Percentiles rank a stretch among this genome's conserved stretches.
Evolutionary conservation across 2,888 invertebrate genomes (phyloP).

Genomic region (Ichneumoninae sp.): DNA sequence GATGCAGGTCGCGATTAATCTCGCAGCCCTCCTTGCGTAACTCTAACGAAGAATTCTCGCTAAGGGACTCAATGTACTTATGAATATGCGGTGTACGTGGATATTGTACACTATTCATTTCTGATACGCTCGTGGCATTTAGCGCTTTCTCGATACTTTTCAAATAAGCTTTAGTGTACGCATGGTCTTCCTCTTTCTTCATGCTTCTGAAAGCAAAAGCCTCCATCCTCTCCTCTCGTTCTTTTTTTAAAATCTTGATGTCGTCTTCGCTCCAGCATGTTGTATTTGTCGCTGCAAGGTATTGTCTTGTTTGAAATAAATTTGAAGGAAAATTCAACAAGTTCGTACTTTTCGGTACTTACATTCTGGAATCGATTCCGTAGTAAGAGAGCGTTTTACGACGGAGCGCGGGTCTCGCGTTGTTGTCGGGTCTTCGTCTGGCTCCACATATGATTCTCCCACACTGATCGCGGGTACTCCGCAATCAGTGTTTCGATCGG

Average conservation of each 20-base stretch:
- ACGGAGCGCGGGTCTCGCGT: neutral
- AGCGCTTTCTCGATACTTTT: neutral
- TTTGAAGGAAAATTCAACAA: neutral
- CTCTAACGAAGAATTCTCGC: neutral
- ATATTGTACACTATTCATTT: neutral
- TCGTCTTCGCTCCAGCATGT: neutral
- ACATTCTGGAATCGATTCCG: neutral
- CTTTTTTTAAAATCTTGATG: slow-evolving; percentile 3
- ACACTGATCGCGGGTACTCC: neutral
- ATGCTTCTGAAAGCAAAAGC: neutral
- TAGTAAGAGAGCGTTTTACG: neutral
- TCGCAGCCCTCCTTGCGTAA: slow-evolving; percentile 8
- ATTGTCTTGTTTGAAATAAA: neutral
- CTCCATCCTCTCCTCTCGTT: slow-evolving; percentile 14
- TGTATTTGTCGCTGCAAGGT: neutral
- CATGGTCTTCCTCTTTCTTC: neutral
- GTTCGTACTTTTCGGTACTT: neutral
- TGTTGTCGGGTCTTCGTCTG: neutral
- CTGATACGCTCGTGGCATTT: neutral
- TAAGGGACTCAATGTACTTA: neutral
- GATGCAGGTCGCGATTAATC: slow-evolving; percentile 10
- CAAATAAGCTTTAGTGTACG: neutral
- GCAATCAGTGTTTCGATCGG: neutral
- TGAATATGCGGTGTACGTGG: no score
- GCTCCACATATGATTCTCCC: neutral